Conservation (phyloP, 1,140 invertebrate species). For the Lordiphosa clarofinis region DNA sequence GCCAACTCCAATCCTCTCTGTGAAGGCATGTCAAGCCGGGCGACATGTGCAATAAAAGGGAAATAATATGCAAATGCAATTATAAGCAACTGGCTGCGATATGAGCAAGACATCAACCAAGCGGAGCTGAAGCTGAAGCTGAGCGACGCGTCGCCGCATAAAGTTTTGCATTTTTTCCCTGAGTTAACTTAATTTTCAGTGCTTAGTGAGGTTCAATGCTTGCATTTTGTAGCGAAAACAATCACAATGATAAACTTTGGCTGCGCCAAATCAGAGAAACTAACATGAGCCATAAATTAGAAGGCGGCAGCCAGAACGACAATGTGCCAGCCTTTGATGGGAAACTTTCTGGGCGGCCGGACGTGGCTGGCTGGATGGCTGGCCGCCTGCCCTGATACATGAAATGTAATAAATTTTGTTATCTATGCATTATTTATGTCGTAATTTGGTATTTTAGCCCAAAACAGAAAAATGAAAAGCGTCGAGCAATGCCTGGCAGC, state of each 20-base stretch:
- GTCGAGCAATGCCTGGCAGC: conserved; percentile 44
- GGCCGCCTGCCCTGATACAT: conserved; percentile 46
- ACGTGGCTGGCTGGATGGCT: conserved; percentile 27
- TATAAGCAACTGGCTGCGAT: conserved; percentile 67
- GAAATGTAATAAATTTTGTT: conserved; percentile 78
- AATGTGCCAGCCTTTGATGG: conserved; percentile 46
- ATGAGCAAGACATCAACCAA: conserved; percentile 46
- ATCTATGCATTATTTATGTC: conserved; percentile 78
- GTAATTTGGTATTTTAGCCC: conserved; percentile 78
- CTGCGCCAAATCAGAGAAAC: conserved; percentile 63
- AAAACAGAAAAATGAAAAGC: conserved; percentile 77
- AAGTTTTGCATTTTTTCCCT: conserved; percentile 35
- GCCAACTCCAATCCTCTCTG: not conserved
- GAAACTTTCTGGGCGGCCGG: conserved; percentile 41
- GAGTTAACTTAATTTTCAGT: conserved; percentile 47
- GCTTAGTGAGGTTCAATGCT: conserved; percentile 19
- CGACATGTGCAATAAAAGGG: conserved; percentile 75
- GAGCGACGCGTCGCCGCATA: conserved; percentile 30
- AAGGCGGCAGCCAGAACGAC: conserved; percentile 44
- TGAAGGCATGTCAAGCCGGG: conserved; percentile 63
- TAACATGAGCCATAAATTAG: conserved; percentile 74
- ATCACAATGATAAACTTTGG: conserved; percentile 55
- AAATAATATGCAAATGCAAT: conserved; percentile 78
- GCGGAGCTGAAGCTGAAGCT: conserved; percentile 21
- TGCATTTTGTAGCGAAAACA: conserved; percentile 30